Evolutionary conservation across 2,797 vertebrate species (phyloP).

Genomic region (Falco naumanni): DNA sequence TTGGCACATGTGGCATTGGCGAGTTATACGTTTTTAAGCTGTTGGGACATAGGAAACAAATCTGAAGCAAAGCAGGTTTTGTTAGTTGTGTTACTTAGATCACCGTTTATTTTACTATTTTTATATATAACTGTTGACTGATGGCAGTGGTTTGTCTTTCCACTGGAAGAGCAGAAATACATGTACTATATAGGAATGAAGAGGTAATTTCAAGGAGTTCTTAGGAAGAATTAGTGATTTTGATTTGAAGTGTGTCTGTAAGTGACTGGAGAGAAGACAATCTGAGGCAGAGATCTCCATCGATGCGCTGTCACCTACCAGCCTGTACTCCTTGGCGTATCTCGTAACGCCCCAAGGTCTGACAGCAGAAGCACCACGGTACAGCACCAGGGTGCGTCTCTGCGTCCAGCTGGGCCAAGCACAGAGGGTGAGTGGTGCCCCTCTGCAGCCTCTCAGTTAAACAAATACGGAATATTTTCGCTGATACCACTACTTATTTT

Average conservation of each 20-base stretch:
- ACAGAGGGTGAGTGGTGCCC: constrained; percentile 29
- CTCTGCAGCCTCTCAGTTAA: neutral
- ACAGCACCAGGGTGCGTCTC: neutral
- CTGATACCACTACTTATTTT: neutral
- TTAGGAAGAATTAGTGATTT: neutral
- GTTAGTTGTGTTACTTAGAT: neutral
- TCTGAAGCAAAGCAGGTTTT: neutral
- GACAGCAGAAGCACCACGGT: neutral
- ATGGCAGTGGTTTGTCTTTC: neutral
- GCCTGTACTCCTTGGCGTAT: neutral
- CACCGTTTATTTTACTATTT: neutral
- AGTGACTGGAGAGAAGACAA: neutral
- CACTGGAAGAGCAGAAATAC: neutral
- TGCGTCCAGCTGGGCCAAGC: neutral
- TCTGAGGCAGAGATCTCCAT: neutral
- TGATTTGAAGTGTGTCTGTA: neutral
- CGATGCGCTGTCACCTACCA: neutral
- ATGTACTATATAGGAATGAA: no score
- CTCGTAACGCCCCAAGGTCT: neutral
- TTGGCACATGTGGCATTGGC: neutral
- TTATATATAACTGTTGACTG: neutral
- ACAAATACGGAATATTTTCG: constrained; percentile 23
- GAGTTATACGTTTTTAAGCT: neutral
- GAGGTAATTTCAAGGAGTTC: neutral
- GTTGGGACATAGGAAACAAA: neutral